Conservation (phyloP, 2,888 invertebrate species). For the Drosophila neotestacea region DNA sequence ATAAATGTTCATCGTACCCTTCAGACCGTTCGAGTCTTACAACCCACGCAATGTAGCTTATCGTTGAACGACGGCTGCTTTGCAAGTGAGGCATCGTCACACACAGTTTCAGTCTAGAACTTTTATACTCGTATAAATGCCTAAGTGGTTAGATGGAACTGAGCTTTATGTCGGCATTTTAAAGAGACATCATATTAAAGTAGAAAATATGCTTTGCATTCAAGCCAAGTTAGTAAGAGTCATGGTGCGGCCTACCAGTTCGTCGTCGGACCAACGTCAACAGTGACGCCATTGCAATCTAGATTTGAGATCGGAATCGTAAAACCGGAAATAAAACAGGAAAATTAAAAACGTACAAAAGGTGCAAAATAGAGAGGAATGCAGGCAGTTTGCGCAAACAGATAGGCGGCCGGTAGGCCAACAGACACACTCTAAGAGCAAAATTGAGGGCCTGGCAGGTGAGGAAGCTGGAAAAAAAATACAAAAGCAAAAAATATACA, state of each 20-base stretch:
- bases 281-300: slow-evolving; percentile 78
- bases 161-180: slow-evolving; percentile 33
- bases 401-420: slow-evolving; percentile 54
- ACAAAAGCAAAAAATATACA: slow-evolving; percentile 66
- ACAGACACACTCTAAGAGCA: slow-evolving; percentile 53
- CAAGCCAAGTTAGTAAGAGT: slow-evolving; percentile 20
- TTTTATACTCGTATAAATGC: slow-evolving; percentile 23
- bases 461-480: slow-evolving; percentile 61
- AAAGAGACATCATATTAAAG: slow-evolving; percentile 52
- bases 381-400: slow-evolving; percentile 69
- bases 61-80: slow-evolving; percentile 34
- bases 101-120: slow-evolving; percentile 17
- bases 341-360: slow-evolving; percentile 85
- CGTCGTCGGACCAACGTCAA: slow-evolving; percentile 49
- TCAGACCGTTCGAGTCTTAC: background rate
- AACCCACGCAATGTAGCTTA: slow-evolving; percentile 40
- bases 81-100: background rate
- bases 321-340: slow-evolving; percentile 85
- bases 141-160: slow-evolving; percentile 24
- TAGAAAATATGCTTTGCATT: slow-evolving; percentile 36
- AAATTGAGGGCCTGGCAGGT: slow-evolving; percentile 44
- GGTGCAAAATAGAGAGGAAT: slow-evolving; percentile 76
- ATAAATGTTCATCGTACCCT: slow-evolving; percentile 48
- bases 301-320: slow-evolving; percentile 84
- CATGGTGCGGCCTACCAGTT: slow-evolving; percentile 24